Conservation (phyloP, 2,113 vertebrate species). For the Chionomys nivalis region DNA sequence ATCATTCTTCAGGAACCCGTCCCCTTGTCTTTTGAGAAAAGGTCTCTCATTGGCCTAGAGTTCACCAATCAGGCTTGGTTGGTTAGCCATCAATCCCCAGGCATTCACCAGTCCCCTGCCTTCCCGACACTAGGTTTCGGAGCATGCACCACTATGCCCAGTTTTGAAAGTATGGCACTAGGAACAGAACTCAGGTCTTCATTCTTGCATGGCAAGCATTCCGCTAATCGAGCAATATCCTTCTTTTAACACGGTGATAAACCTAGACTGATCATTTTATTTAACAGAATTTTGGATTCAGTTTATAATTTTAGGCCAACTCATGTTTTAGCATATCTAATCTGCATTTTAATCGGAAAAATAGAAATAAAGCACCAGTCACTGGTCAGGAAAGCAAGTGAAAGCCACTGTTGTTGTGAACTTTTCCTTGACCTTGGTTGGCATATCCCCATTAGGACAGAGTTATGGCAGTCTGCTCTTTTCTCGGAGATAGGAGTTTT, state of each 20-base stretch:
- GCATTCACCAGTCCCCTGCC: not conserved
- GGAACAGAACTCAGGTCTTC: not conserved
- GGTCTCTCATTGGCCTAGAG: not conserved
- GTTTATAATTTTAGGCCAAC: constrained; percentile 1
- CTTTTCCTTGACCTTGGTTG: not conserved
- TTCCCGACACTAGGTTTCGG: not conserved
- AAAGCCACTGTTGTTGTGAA: not conserved
- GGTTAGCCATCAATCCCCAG: not conserved
- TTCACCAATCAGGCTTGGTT: no score
- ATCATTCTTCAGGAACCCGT: not conserved
- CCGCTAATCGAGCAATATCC: not conserved
- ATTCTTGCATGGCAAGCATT: not conserved
- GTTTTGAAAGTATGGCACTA: not conserved
- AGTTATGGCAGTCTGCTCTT: not conserved
- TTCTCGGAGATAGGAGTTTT: no score
- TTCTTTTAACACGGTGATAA: not conserved
- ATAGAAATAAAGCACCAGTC: not conserved
- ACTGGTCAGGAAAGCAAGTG: constrained; percentile 23
- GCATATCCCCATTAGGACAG: accelerated
- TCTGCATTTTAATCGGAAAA: constrained; percentile 37
- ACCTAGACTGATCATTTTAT: not conserved
- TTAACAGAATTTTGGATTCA: not conserved
- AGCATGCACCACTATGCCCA: no score
- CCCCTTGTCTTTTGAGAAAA: not conserved
- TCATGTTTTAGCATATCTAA: not conserved